These are phyloP conservation scores for Leptinotarsa peninsularis DNA, from an alignment of 2,888 invertebrate genomes.

Conservation along the genomic window DNA sequence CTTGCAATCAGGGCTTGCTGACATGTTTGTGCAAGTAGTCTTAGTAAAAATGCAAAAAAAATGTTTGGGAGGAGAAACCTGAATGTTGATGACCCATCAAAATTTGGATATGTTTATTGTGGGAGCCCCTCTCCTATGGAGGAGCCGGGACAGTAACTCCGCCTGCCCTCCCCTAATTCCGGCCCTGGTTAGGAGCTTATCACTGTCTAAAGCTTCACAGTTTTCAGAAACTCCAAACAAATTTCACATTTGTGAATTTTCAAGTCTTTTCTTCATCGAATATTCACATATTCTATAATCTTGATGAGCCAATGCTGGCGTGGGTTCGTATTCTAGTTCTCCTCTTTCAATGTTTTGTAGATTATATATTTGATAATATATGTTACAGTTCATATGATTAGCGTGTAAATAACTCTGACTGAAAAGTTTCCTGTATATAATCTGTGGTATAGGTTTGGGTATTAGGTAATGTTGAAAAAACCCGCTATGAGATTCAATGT, in stretches of 20 bases:
- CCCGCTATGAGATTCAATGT: too few species aligned
- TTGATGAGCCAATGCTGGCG: neutral
- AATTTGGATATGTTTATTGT: too few species aligned
- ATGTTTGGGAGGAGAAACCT: too few species aligned
- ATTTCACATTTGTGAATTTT: neutral
- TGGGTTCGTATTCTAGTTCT: slow-evolving; percentile 1
- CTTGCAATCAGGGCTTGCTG: too few species aligned
- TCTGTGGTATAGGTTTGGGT: too few species aligned
- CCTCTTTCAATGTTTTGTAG: neutral
- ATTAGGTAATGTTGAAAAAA: too few species aligned
- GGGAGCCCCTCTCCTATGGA: too few species aligned
- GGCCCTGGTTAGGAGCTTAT: neutral
- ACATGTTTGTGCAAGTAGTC: too few species aligned
- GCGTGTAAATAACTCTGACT: slow-evolving; percentile 1
- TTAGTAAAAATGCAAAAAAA: too few species aligned
- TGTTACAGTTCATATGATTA: slow-evolving; percentile 6
- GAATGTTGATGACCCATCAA: too few species aligned
- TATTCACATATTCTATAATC: neutral
- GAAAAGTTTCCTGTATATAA: neutral
- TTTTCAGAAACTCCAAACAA: slow-evolving; percentile 5
- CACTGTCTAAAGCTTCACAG: neutral
- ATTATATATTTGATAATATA: neutral
- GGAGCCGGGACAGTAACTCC: too few species aligned
- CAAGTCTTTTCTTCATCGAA: slow-evolving; percentile 4
- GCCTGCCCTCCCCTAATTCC: too few species aligned